These are phyloP conservation scores for Malacosoma neustria DNA, from an alignment of 2,888 invertebrate species.

Conservation along the genomic window DNA sequence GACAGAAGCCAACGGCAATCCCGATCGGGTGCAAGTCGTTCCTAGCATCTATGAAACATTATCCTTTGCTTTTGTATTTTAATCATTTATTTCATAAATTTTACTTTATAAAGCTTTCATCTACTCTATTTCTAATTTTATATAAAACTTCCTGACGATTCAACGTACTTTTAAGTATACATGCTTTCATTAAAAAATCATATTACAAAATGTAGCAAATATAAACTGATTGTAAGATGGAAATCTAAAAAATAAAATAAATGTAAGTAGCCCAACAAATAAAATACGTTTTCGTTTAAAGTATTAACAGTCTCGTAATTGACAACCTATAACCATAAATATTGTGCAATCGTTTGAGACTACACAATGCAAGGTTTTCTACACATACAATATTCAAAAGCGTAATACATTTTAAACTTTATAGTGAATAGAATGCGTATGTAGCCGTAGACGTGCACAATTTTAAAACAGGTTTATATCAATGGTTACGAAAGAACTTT, in stretches of 20 bases:
- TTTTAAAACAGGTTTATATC: neutral
- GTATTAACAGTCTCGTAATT: neutral
- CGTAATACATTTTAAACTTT: neutral
- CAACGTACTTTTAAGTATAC: too few species aligned
- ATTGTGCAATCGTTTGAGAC: neutral
- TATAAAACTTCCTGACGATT: too few species aligned
- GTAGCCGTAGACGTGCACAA: neutral
- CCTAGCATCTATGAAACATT: slow-evolving; percentile 22
- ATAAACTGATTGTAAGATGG: too few species aligned
- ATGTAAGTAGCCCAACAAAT: slow-evolving; percentile 1
- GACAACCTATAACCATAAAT: neutral
- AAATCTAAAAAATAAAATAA: too few species aligned
- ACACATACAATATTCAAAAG: neutral
- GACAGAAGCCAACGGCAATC: slow-evolving; percentile 40
- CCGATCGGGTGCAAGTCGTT: slow-evolving; percentile 19
- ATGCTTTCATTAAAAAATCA: too few species aligned
- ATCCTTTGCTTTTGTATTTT: slow-evolving; percentile 10
- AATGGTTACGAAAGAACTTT: neutral
- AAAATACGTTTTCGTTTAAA: neutral
- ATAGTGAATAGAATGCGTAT: neutral
- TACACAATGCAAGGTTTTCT: neutral
- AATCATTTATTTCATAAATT: slow-evolving; percentile 7
- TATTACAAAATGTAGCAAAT: too few species aligned
- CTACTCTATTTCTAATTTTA: too few species aligned
- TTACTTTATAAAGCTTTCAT: neutral